Evolutionary conservation across 2,113 vertebrate genomes (phyloP).

Genomic region (Cephalopholis sonnerati): DNA sequence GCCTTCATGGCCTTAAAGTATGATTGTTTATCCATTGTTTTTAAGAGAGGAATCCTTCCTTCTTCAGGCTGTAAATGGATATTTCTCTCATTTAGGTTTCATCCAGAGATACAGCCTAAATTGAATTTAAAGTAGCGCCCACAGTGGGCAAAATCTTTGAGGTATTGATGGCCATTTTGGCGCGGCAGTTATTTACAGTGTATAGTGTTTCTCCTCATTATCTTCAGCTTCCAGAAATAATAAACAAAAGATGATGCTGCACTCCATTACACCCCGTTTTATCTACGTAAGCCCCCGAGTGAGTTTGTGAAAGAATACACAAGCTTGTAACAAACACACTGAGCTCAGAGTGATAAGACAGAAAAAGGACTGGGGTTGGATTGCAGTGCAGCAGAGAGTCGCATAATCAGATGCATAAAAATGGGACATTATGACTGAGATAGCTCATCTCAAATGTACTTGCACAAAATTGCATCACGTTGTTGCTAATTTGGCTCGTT

Average conservation of each 20-base stretch:
- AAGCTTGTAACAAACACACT: conserved; percentile 1
- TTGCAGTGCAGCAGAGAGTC: not conserved
- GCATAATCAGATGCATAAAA: conserved; percentile 23
- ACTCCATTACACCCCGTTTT: conserved; percentile 36
- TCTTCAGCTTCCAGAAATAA: conserved; percentile 39
- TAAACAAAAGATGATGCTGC: conserved; percentile 32
- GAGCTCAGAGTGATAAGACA: not conserved
- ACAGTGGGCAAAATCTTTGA: not conserved
- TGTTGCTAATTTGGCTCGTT: conserved; percentile 19
- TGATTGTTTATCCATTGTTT: not conserved
- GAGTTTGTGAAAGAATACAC: conserved; percentile 10
- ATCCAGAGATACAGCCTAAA: not conserved
- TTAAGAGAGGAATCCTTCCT: not conserved
- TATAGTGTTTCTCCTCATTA: conserved; percentile 30
- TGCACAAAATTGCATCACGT: conserved; percentile 56
- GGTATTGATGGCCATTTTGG: not conserved
- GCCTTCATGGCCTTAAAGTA: not conserved
- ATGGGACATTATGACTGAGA: conserved; percentile 2
- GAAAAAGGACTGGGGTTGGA: not conserved
- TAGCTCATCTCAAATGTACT: conserved; percentile 15
- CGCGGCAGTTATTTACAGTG: not conserved
- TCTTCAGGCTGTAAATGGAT: not conserved
- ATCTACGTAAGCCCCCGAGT: conserved; percentile 25
- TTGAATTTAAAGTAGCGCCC: conserved; percentile 6
- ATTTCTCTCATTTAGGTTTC: not conserved